Percentiles rank a stretch among this genome's conserved stretches.
These are phyloP conservation scores for Arbacia lixula DNA, from an alignment of 53 echinoderm and acorn worm species.

Conservation along the genomic window DNA sequence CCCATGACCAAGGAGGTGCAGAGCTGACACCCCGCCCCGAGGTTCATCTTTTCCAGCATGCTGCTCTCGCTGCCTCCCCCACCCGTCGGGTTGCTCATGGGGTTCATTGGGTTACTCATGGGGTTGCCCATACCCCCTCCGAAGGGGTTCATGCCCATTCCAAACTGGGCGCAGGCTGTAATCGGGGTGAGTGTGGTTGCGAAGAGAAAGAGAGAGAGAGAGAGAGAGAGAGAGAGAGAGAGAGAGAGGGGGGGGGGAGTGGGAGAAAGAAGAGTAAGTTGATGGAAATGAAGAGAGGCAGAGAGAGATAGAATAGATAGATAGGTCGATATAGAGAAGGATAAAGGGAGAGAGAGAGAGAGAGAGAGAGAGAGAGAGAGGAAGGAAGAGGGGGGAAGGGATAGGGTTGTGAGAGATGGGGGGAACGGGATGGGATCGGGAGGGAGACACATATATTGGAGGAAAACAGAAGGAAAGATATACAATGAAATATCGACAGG, in stretches of 20 bases:
- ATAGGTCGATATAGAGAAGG: not conserved
- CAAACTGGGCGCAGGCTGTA: constrained; percentile 21
- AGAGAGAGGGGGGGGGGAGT: not conserved
- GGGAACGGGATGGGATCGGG: not conserved
- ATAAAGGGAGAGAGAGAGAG: not conserved
- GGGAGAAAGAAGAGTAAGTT: not conserved
- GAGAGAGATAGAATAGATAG: not conserved
- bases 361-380: not conserved
- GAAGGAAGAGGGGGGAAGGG: not conserved
- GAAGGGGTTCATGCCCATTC: too few species aligned
- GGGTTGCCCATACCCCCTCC: too few species aligned
- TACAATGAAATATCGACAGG: too few species aligned
- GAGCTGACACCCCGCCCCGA: not conserved
- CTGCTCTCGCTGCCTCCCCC: too few species aligned
- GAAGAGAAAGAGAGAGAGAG: not conserved
- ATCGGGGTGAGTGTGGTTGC: not conserved
- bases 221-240: not conserved
- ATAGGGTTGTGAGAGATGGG: not conserved
- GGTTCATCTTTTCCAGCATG: not conserved
- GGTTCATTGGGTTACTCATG: too few species aligned
- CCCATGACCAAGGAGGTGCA: not conserved
- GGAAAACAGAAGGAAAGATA: too few species aligned
- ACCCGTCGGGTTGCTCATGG: too few species aligned
- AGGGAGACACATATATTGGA: too few species aligned
- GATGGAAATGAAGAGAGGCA: not conserved